These are phyloP conservation scores for Danio albolineatus DNA, from an alignment of 2,797 vertebrate genomes.

Conservation along the genomic window DNA sequence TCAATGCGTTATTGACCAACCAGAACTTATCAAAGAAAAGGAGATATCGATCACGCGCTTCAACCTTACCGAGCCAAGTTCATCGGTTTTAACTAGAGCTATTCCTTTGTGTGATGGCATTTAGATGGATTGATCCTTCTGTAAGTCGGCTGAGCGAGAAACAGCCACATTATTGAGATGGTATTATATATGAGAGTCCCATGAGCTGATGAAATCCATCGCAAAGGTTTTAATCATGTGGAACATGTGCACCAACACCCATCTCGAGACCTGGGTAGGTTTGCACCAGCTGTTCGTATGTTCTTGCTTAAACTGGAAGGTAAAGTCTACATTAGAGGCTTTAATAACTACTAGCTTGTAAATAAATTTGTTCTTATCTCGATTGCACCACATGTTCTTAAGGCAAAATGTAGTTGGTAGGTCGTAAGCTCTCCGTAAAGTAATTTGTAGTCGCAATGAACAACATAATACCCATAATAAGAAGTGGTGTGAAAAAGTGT, in stretches of 20 bases:
- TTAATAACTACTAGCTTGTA: too few species aligned
- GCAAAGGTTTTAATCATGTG: constrained; percentile 53
- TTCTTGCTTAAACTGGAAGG: too few species aligned
- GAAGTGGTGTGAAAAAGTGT: too few species aligned
- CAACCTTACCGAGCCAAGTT: constrained; percentile 8
- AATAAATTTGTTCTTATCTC: too few species aligned
- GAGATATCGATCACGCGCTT: constrained; percentile 51
- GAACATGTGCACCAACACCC: constrained; percentile 22
- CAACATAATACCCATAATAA: too few species aligned
- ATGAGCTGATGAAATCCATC: constrained; percentile 43
- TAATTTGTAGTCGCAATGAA: too few species aligned
- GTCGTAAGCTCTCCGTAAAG: too few species aligned
- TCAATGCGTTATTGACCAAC: constrained; percentile 55
- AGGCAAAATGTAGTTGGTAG: too few species aligned
- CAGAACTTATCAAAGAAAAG: constrained; percentile 43
- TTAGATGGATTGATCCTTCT: constrained; percentile 59
- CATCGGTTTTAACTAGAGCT: constrained; percentile 51
- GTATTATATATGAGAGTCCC: constrained; percentile 42
- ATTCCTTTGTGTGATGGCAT: constrained; percentile 59
- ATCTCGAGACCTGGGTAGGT: constrained; percentile 7
- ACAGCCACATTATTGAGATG: constrained; percentile 55
- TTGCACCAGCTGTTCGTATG: not conserved
- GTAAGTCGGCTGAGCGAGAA: constrained; percentile 4
- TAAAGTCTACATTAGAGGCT: too few species aligned
- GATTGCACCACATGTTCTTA: too few species aligned